Evolutionary conservation across 2,797 vertebrate genomes (phyloP).

Genomic region (Loris lydekkerianus): DNA sequence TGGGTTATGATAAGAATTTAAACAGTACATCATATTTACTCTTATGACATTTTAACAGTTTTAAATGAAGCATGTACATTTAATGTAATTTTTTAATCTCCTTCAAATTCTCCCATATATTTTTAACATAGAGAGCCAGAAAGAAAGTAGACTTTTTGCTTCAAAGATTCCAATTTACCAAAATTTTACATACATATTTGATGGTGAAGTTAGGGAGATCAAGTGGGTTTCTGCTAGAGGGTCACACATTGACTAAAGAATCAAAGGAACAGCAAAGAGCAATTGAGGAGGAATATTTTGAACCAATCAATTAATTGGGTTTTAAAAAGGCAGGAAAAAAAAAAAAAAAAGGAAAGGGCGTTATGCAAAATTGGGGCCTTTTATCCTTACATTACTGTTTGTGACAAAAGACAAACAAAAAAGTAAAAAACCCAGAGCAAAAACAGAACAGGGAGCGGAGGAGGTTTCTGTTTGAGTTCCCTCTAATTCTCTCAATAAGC

Average conservation of each 20-base stretch:
- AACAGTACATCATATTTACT: not conserved
- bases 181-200: not conserved
- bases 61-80: not conserved
- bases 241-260: not conserved
- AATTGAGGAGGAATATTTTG: not conserved
- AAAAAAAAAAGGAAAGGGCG: not conserved
- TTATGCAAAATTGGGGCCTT: slow-evolving; percentile 22
- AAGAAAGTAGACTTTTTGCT: not conserved
- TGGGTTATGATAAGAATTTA: not conserved
- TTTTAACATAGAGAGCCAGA: not conserved
- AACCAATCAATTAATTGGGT: not conserved
- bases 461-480: not conserved
- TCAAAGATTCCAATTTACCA: not conserved
- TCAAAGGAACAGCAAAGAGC: not conserved
- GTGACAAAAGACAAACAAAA: not conserved
- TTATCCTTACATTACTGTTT: slow-evolving; percentile 42
- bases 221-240: not conserved
- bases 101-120: not conserved
- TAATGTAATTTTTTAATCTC: not conserved
- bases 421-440: not conserved
- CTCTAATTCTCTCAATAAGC: not conserved
- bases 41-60: slow-evolving; percentile 4
- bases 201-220: not conserved
- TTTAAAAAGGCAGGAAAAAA: not conserved
- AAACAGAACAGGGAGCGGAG: not conserved